These are phyloP conservation scores for Osmerus eperlanus DNA, from an alignment of 2,113 vertebrate genomes.

Conservation along the genomic window DNA sequence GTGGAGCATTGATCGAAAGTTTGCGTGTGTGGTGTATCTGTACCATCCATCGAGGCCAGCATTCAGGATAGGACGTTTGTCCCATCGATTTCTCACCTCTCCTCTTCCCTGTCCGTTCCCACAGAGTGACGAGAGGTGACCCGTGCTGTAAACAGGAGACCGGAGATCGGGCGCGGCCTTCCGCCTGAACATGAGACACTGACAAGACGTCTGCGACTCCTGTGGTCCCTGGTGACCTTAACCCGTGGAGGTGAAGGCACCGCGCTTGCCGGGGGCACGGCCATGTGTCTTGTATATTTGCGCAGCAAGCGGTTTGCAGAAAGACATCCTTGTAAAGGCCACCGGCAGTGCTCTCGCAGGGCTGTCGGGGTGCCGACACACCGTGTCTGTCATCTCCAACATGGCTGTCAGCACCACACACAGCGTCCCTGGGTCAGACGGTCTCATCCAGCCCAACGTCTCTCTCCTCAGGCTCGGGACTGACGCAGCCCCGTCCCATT, in stretches of 20 bases:
- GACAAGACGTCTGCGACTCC: constrained; percentile 5
- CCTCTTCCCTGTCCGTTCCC: background rate
- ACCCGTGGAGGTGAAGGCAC: constrained; percentile 41
- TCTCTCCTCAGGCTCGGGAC: background rate
- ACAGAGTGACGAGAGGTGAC: background rate
- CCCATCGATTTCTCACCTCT: constrained; percentile 4
- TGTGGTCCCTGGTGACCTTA: constrained; percentile 31
- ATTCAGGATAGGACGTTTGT: background rate
- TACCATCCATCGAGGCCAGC: background rate
- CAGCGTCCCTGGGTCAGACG: constrained; percentile 15
- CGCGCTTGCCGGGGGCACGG: constrained; percentile 41
- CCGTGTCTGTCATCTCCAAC: constrained; percentile 63
- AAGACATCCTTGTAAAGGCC: constrained; percentile 65
- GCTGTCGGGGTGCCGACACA: constrained; percentile 57
- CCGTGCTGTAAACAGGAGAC: background rate
- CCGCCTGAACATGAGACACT: background rate
- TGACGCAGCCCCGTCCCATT: constrained; percentile 41
- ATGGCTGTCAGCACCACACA: constrained; percentile 45
- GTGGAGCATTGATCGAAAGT: constrained; percentile 1
- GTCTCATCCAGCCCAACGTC: background rate
- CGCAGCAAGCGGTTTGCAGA: constrained; percentile 59
- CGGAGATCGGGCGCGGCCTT: background rate
- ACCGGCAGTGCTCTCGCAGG: constrained; percentile 57
- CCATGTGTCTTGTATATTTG: constrained; percentile 63
- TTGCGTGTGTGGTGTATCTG: background rate